A percentile compares a stretch with the other conserved stretches of the same genome.
Conservation (phyloP, 2,888 invertebrate genomes). For the Tanypteryx hageni region DNA sequence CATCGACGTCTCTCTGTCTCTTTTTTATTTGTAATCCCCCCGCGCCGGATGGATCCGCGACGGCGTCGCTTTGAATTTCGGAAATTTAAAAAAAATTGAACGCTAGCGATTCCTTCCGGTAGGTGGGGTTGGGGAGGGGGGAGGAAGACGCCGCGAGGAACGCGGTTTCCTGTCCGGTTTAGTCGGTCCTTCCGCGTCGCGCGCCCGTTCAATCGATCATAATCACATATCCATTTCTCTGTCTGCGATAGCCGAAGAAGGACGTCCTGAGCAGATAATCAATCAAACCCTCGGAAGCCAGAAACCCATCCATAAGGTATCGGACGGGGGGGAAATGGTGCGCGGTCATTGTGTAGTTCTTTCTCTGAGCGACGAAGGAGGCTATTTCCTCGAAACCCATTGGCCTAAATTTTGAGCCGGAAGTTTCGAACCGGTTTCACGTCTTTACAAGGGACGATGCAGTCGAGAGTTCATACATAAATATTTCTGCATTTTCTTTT, state of each 20-base stretch:
- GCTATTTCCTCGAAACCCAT: not conserved
- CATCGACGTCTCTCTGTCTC: too few relatives aligned
- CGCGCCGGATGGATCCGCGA: too few relatives aligned
- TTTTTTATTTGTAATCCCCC: too few relatives aligned
- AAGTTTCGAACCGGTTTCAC: not conserved
- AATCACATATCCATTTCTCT: conserved; percentile 50
- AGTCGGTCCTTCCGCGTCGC: not conserved
- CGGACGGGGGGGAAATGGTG: not conserved
- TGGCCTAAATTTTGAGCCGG: not conserved
- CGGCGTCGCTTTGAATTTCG: not conserved
- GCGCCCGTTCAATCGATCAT: conserved; percentile 40
- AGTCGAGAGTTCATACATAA: too few relatives aligned
- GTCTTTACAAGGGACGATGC: too few relatives aligned
- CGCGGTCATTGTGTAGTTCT: not conserved
- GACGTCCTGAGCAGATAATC: conserved; percentile 37
- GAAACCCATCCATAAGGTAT: not conserved
- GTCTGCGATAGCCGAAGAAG: conserved; percentile 6
- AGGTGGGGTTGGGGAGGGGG: not conserved
- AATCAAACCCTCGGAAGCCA: conserved; percentile 17
- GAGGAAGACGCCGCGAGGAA: too few relatives aligned
- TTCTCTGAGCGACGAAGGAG: too few relatives aligned
- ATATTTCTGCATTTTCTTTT: too few relatives aligned
- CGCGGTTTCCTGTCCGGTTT: not conserved
- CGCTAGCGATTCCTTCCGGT: not conserved
- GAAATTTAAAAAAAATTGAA: not conserved